phyloP scores from a whole-genome alignment of 2,797 vertebrate species.

The Apodemus agrarius region DNA sequence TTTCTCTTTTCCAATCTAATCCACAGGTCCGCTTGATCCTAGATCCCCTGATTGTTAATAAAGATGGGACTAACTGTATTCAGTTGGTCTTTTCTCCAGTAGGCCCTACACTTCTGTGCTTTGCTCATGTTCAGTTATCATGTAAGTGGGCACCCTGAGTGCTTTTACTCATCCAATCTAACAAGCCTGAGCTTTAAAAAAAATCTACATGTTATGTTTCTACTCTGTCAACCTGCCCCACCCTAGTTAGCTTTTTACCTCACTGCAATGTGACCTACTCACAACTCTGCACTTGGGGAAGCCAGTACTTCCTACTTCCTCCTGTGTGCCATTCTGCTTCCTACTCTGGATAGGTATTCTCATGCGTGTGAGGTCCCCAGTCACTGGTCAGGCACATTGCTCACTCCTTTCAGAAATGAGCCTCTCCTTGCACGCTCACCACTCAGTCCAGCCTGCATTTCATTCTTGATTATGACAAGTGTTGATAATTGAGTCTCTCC shows the following conservation, averaged over 20 bases:
- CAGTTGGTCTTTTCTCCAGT: no score
- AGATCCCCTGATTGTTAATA: not conserved
- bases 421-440: not conserved
- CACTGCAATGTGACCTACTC: no score
- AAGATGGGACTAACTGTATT: no score
- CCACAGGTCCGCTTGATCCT: not conserved
- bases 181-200: not conserved
- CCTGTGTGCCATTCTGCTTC: not conserved
- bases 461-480: not conserved
- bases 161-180: not conserved
- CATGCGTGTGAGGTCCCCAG: no score
- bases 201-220: not conserved
- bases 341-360: not conserved
- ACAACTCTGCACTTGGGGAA: not conserved
- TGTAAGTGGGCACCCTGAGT: not conserved
- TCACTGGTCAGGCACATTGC: not conserved
- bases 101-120: not conserved
- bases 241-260: not conserved
- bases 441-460: not conserved
- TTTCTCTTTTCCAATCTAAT: not conserved
- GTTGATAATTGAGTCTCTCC: not conserved
- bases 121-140: not conserved
- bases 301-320: not conserved
- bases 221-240: rapidly evolving
- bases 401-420: not conserved